phyloP scores from a whole-genome alignment of 2,888 invertebrate genomes.

The Lepidochrysops patricia region DNA sequence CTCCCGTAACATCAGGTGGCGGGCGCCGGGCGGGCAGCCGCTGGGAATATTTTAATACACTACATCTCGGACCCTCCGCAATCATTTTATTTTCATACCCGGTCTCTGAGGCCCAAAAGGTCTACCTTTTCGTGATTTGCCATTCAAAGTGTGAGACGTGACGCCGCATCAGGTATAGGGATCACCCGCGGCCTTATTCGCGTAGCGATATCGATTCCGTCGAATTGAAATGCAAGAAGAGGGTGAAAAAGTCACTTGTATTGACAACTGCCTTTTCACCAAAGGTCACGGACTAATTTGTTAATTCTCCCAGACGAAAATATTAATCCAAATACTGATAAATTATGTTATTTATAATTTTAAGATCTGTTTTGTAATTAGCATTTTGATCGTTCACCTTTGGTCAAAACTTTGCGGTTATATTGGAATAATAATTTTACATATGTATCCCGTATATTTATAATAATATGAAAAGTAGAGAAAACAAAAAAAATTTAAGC shows the following conservation, averaged over 20 bases:
- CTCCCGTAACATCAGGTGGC: conserved; percentile 59
- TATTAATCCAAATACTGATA: neutral
- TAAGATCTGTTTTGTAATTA: neutral
- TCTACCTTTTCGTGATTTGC: conserved; percentile 67
- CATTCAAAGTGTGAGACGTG: conserved; percentile 52
- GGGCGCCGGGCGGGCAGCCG: conserved; percentile 39
- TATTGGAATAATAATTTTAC: no score
- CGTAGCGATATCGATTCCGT: neutral
- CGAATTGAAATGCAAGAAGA: neutral
- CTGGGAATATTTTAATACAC: conserved; percentile 68
- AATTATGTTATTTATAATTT: neutral
- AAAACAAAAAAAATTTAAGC: no score
- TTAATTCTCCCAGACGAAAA: neutral
- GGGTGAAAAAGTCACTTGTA: conserved; percentile 9
- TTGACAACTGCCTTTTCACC: neutral
- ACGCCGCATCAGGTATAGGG: conserved; percentile 32
- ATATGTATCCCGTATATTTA: no score
- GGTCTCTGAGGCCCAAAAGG: conserved; percentile 64
- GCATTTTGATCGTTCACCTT: neutral
- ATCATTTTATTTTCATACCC: conserved; percentile 72
- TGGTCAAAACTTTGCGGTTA: no score
- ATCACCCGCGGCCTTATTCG: conserved; percentile 18
- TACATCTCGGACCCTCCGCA: conserved; percentile 52
- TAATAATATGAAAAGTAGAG: no score
- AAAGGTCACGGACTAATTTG: conserved; percentile 9